Percentiles rank a stretch among this genome's conserved stretches.
phyloP scores from a whole-genome alignment of 2,888 invertebrate genomes.

The Unio delphinus region DNA sequence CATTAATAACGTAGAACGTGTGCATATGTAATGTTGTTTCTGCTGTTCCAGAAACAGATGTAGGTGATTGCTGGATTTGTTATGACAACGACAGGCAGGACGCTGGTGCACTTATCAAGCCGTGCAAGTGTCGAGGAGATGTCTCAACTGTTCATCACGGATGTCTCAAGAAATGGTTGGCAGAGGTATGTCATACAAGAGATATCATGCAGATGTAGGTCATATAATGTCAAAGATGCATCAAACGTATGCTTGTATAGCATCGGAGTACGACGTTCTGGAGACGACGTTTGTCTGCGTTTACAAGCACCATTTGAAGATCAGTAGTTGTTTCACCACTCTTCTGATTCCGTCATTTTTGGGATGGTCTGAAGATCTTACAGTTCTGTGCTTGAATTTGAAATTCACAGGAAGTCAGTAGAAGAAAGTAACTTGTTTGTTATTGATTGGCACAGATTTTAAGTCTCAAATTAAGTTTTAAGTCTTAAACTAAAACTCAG shows the following conservation, averaged over 20 bases:
- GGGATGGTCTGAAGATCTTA: too few species aligned
- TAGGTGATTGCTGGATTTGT: slow-evolving; percentile 92
- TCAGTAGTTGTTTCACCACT: not conserved
- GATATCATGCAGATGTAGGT: not conserved
- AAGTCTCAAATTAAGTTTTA: too few species aligned
- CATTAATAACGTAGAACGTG: too few species aligned
- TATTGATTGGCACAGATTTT: too few species aligned
- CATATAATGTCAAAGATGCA: not conserved
- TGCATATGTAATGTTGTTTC: too few species aligned
- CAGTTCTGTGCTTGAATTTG: too few species aligned
- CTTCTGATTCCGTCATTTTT: not conserved
- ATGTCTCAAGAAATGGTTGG: slow-evolving; percentile 89
- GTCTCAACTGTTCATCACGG: slow-evolving; percentile 94
- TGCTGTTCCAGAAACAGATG: not conserved
- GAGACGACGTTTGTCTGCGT: not conserved
- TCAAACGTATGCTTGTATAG: not conserved
- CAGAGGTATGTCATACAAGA: slow-evolving; percentile 78
- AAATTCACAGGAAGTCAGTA: too few species aligned
- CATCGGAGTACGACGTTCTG: not conserved
- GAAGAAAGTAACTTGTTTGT: too few species aligned
- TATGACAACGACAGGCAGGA: slow-evolving; percentile 82
- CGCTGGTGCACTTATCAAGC: slow-evolving; percentile 83
- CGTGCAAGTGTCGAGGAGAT: slow-evolving; percentile 92
- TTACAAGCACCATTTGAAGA: not conserved
- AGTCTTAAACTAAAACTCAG: too few species aligned